Evolutionary conservation across 2,797 vertebrate species (phyloP), one percentile per base, ranked within the genome.

Genomic region (Thunnus albacares): DNA sequence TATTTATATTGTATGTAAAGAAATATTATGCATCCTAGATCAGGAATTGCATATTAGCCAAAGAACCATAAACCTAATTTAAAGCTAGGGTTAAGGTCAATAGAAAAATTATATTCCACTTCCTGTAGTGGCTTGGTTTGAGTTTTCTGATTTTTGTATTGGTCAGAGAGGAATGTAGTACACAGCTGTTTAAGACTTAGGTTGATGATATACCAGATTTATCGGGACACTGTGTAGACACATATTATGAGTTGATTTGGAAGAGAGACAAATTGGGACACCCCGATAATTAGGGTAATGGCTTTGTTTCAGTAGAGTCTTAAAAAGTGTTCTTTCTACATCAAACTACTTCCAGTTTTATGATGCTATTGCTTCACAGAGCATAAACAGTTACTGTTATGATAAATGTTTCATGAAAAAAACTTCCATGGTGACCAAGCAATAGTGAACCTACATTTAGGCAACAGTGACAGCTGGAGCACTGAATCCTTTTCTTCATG

Each of bases 311-410:
- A 13, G 17, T 43, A 52, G 56, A 72, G 47, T 28, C 26, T 70
- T 38, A 74, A 57, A 47, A 30, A 14, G 14, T 52, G 10, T 61
- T 49, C 24, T 49, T 56, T 70, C 28, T 28, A 28, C 45, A 56
- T 64, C 47, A 49, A 64, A 72, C 45, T 33, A 47, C 41, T 9
- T 76, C 35, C 47, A 69, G 68, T 43, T 49, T 77, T 38, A 65
- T 62, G 45, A 61, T 20, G 51, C 13, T 55, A 26, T n/a, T 1
- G 15, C 70, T 12, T 45, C 22, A 56, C 43, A 75, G 47, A 62
- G 56, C 58, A 52, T 53, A 0, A 22, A 52, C 71, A 6, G 26
- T 64, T 55, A 55, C 58, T n/a, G 15, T 51, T 58, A 9, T 33
- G 0, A 12, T 72, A 58, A 13, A 72, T 38, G 28, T 63, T 33